These are phyloP conservation scores for Phalera bucephala DNA, from an alignment of 2,888 invertebrate species.

Conservation along the genomic window DNA sequence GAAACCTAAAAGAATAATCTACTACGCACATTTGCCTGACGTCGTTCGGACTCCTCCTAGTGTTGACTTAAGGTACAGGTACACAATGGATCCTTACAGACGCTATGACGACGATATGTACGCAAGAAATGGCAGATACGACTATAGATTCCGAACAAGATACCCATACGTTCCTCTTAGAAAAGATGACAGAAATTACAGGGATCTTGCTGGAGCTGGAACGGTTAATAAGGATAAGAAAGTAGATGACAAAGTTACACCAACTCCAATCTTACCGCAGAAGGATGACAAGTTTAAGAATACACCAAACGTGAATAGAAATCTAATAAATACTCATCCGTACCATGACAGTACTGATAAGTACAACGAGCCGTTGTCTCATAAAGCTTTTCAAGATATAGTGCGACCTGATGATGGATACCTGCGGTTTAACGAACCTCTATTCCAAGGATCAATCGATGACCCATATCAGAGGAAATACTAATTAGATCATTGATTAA, in stretches of 20 bases:
- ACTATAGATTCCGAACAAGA: slow-evolving; percentile 68
- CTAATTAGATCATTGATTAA: slow-evolving; percentile 28
- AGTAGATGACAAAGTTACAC: slow-evolving; percentile 71
- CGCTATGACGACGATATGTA: slow-evolving; percentile 68
- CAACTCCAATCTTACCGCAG: slow-evolving; percentile 68
- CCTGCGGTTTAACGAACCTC: slow-evolving; percentile 67
- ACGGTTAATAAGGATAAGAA: slow-evolving; percentile 68
- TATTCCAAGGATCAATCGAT: slow-evolving; percentile 68
- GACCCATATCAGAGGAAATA: slow-evolving; percentile 76
- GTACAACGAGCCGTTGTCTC: slow-evolving; percentile 56
- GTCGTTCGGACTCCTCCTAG: slow-evolving; percentile 84
- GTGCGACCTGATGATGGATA: slow-evolving; percentile 65
- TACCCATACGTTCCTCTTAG: slow-evolving; percentile 71
- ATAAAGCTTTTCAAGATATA: slow-evolving; percentile 63
- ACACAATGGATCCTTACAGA: slow-evolving; percentile 70
- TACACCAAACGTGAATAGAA: slow-evolving; percentile 49
- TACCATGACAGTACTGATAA: slow-evolving; percentile 62
- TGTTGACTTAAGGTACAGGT: slow-evolving; percentile 80
- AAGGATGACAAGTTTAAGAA: slow-evolving; percentile 62
- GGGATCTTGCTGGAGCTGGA: slow-evolving; percentile 68
- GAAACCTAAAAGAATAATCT: slow-evolving; percentile 85
- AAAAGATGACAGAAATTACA: slow-evolving; percentile 74
- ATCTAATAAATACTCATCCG: slow-evolving; percentile 73
- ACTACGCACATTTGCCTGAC: slow-evolving; percentile 88
- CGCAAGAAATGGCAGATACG: slow-evolving; percentile 66